These are phyloP conservation scores for Sarcophaga carnaria DNA, from an alignment of 2,888 invertebrate species.

Conservation along the genomic window DNA sequence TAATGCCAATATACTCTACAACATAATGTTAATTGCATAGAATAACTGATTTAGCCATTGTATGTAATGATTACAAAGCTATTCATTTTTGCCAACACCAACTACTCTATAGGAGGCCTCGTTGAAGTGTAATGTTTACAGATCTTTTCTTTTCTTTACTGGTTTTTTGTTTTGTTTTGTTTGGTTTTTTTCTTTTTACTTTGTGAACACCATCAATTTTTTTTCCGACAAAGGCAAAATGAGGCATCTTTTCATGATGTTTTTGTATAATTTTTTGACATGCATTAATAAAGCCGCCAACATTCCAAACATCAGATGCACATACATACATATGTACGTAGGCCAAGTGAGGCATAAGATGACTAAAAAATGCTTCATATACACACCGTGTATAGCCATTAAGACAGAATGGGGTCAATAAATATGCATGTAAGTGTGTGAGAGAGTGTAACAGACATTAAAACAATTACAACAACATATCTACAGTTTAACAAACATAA, in stretches of 20 bases:
- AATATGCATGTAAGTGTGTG: slow-evolving; percentile 27
- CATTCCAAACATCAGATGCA: slow-evolving; percentile 60
- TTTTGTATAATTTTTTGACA: slow-evolving; percentile 65
- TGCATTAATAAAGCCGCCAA: slow-evolving; percentile 70
- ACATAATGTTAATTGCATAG: too few species aligned
- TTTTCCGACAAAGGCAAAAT: slow-evolving; percentile 59
- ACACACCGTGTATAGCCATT: slow-evolving; percentile 51
- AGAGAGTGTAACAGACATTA: slow-evolving; percentile 52
- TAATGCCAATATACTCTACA: too few species aligned
- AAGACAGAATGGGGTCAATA: slow-evolving; percentile 69
- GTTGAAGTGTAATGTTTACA: slow-evolving; percentile 45
- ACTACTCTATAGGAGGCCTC: slow-evolving; percentile 17
- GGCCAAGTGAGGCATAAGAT: slow-evolving; percentile 28
- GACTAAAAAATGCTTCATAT: slow-evolving; percentile 50
- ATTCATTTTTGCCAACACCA: slow-evolving; percentile 7
- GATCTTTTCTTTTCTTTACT: not conserved
- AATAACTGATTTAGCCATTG: not conserved
- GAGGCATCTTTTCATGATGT: slow-evolving; percentile 59
- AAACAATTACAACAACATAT: slow-evolving; percentile 50
- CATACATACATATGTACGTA: slow-evolving; percentile 25
- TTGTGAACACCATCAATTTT: slow-evolving; percentile 61
- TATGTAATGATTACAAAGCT: not conserved
- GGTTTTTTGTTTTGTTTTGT: too few species aligned
- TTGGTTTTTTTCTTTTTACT: not conserved
- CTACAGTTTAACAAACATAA: slow-evolving; percentile 28